These are phyloP conservation scores for Cyclina sinensis DNA, from an alignment of 1,140 invertebrate species.

Conservation along the genomic window DNA sequence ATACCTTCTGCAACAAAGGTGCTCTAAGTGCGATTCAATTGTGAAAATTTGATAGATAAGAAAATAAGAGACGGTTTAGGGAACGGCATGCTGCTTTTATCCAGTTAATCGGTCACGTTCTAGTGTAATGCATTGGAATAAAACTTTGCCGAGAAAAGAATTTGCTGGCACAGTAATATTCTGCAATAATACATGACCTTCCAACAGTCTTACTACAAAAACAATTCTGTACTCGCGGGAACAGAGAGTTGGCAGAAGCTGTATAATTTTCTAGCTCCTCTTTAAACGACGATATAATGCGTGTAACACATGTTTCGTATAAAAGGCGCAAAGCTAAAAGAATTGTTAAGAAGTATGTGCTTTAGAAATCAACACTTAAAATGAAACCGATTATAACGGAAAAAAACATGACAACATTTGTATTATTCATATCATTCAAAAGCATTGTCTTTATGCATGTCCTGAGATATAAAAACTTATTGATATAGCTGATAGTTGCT, in stretches of 20 bases:
- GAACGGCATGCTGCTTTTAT: neutral
- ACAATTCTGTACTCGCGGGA: neutral
- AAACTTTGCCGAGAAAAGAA: neutral
- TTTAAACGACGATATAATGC: slow-evolving; percentile 4
- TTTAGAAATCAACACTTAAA: neutral
- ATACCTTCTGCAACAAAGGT: neutral
- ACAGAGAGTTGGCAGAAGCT: slow-evolving; percentile 26
- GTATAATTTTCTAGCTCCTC: neutral
- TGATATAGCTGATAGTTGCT: no score
- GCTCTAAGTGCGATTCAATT: slow-evolving; percentile 23
- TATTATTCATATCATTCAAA: no score
- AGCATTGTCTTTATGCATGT: no score
- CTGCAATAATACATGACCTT: slow-evolving; percentile 7
- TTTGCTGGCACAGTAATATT: neutral
- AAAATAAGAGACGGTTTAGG: neutral
- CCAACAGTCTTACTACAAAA: neutral
- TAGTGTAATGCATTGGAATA: neutral
- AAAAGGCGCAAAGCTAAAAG: neutral
- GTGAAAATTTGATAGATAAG: neutral
- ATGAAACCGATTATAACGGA: neutral
- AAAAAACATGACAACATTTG: no score
- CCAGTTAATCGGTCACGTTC: neutral
- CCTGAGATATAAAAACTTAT: no score
- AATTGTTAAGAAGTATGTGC: neutral
- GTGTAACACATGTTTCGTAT: slow-evolving; percentile 15